Conservation (phyloP, 1,140 invertebrate genomes). For the Venturia canescens region DNA sequence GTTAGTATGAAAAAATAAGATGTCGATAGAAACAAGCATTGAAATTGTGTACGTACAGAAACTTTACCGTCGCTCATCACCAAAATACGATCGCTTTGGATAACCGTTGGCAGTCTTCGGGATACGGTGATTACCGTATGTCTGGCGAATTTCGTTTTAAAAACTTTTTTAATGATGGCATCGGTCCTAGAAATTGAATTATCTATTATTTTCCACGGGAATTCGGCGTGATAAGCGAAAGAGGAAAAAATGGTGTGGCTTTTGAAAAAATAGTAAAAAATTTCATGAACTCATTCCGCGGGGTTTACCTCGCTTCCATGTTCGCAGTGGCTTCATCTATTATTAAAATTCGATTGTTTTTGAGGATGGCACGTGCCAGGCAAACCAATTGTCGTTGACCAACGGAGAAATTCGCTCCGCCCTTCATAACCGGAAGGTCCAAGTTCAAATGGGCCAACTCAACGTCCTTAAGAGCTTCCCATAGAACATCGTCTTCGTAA, state of each 20-base stretch:
- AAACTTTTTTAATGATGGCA: constrained; percentile 83
- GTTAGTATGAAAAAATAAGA: background rate
- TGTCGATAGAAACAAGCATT: background rate
- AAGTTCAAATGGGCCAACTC: constrained; percentile 89
- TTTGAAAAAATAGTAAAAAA: no score
- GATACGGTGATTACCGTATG: constrained; percentile 91
- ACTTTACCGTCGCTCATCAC: no score
- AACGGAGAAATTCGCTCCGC: constrained; percentile 85
- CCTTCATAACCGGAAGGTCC: constrained; percentile 77
- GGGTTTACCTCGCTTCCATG: constrained; percentile 76
- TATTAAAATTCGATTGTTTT: constrained; percentile 86
- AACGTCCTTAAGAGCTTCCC: constrained; percentile 80
- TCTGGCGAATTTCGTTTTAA: constrained; percentile 82
- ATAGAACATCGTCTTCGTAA: constrained; percentile 87
- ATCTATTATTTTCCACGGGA: no score
- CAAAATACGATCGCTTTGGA: constrained; percentile 81
- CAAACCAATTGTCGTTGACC: constrained; percentile 90
- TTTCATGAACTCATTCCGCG: no score
- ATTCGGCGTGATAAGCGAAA: no score
- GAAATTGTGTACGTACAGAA: no score
- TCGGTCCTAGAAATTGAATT: constrained; percentile 78
- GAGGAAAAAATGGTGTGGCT: no score
- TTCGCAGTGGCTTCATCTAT: constrained; percentile 88
- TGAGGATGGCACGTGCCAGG: constrained; percentile 85
- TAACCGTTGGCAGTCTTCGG: constrained; percentile 88